These are phyloP conservation scores for Cantharis rufa DNA, from an alignment of 2,888 invertebrate species.

Conservation along the genomic window DNA sequence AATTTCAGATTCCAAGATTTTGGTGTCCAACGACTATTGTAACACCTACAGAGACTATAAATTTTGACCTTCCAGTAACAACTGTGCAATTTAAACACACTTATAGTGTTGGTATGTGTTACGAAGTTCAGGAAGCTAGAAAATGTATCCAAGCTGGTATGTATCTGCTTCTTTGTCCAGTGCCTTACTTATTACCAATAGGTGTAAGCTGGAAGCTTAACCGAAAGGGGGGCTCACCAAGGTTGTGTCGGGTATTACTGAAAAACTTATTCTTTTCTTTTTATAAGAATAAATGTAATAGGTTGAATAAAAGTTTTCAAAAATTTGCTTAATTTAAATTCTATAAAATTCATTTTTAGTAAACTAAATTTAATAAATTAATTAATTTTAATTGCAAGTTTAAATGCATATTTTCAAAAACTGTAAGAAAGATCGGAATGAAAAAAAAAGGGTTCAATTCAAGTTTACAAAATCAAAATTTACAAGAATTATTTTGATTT, in stretches of 20 bases:
- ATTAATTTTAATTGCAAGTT: no score
- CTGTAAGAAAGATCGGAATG: no score
- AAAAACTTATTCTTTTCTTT: not conserved
- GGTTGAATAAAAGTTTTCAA: no score
- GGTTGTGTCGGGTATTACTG: not conserved
- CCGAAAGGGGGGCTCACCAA: not conserved
- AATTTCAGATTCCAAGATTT: constrained; percentile 62
- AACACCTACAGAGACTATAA: constrained; percentile 64
- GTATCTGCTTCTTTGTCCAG: not conserved
- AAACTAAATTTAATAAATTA: no score
- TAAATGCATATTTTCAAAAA: no score
- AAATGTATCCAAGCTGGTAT: constrained; percentile 69
- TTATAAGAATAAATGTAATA: no score
- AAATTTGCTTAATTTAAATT: no score
- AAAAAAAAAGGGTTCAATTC: no score
- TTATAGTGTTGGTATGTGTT: constrained; percentile 71
- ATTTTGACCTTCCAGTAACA: constrained; percentile 68
- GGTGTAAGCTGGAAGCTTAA: not conserved
- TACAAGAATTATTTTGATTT: no score
- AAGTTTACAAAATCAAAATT: no score
- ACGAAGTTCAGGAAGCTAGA: constrained; percentile 77
- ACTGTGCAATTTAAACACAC: constrained; percentile 46
- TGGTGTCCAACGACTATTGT: constrained; percentile 74
- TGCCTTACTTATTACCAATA: not conserved
- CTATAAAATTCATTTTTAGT: no score